phyloP scores from a whole-genome alignment of 1,140 invertebrate genomes.

The Nasonia longicornis region DNA sequence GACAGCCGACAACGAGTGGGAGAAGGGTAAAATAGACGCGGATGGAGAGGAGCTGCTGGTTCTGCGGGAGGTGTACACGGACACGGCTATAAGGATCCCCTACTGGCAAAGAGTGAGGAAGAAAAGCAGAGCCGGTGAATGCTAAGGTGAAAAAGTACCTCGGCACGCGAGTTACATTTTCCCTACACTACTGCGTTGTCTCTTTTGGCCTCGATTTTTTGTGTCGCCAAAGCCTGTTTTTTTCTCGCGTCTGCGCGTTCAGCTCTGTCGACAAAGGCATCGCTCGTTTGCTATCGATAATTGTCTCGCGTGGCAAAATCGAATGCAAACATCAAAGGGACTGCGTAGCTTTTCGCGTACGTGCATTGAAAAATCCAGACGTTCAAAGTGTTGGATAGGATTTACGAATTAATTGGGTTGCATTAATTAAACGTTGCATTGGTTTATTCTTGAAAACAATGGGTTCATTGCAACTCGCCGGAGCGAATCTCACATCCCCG shows the following conservation, averaged over 20 bases:
- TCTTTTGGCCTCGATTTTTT: not conserved
- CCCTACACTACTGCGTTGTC: not conserved
- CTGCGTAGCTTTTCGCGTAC: not conserved
- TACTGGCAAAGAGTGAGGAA: not conserved
- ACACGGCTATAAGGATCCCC: not conserved
- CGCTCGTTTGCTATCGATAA: not conserved
- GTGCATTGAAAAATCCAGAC: not conserved
- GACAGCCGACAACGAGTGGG: slow-evolving; percentile 30
- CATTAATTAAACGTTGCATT: not conserved
- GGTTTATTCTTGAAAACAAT: not conserved
- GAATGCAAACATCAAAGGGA: not conserved
- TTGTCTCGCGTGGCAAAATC: not conserved
- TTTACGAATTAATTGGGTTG: not conserved
- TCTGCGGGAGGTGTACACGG: no score
- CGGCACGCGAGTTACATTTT: not conserved
- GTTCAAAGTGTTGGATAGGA: not conserved
- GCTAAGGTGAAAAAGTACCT: slow-evolving; percentile 33
- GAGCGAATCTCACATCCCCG: not conserved
- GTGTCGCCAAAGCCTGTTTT: not conserved
- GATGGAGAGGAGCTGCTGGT: not conserved
- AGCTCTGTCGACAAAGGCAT: not conserved
- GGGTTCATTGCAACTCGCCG: not conserved
- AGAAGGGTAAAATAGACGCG: not conserved
- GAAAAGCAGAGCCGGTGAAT: not conserved
- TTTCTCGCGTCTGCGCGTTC: not conserved